Evolutionary conservation across 2,797 vertebrate species (phyloP).

Genomic region (Leptoclinus maculatus): DNA sequence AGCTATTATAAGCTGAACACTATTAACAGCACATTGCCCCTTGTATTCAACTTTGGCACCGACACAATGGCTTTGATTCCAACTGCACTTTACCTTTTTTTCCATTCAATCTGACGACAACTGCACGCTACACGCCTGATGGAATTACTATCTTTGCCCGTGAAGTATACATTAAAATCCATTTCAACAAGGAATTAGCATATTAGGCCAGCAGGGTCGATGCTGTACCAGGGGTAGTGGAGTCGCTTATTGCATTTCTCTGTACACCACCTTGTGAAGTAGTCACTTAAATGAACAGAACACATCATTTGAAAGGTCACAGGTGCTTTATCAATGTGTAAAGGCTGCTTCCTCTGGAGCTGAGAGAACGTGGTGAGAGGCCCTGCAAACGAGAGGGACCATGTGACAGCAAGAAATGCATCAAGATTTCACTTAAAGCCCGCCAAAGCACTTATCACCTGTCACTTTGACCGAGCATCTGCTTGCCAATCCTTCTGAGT

Average conservation of each 20-base stretch:
- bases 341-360: conserved; percentile 33
- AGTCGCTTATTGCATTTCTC: conserved; percentile 47
- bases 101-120: conserved; percentile 9
- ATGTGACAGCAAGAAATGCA: conserved; percentile 66
- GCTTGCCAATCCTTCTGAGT: conserved; percentile 79
- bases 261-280: conserved; percentile 13
- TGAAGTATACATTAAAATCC: conserved; percentile 45
- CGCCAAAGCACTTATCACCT: conserved; percentile 77
- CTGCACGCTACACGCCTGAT: conserved; percentile 4
- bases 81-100: background rate
- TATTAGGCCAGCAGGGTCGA: conserved; percentile 14
- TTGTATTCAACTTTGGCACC: conserved; percentile 18
- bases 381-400: conserved; percentile 49
- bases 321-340: conserved; percentile 53
- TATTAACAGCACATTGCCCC: conserved; percentile 6
- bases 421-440: conserved; percentile 76
- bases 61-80: conserved; percentile 19
- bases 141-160: conserved; percentile 32
- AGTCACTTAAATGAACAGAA: conserved; percentile 66
- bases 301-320: conserved; percentile 75
- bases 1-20: conserved; percentile 42
- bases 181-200: conserved; percentile 44
- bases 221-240: conserved; percentile 19
- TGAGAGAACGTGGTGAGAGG: conserved; percentile 47
- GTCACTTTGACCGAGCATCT: conserved; percentile 75